Conservation (phyloP, 2,888 invertebrate genomes). For the Diloba caeruleocephala region DNA sequence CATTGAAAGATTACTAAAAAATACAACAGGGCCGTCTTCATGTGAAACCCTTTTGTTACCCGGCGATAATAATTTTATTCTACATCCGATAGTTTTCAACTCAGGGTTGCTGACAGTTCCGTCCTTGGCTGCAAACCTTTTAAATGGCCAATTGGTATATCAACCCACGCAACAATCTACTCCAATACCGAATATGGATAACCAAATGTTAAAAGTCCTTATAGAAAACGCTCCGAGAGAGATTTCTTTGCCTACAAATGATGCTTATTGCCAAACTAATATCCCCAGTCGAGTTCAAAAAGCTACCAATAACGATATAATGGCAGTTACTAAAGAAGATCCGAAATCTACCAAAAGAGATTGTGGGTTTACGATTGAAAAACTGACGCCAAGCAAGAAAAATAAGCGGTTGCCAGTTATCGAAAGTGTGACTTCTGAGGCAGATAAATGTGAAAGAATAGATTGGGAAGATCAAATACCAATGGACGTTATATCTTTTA, state of each 20-base stretch:
- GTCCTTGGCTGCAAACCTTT: not conserved
- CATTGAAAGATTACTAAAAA: not conserved
- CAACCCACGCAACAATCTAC: not conserved
- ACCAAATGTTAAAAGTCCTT: not conserved
- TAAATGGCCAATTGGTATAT: not conserved
- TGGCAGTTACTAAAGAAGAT: not conserved
- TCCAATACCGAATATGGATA: not conserved
- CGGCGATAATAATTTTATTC: not conserved
- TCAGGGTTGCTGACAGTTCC: not conserved
- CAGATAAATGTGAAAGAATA: constrained; percentile 23
- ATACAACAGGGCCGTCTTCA: not conserved
- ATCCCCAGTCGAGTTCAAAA: not conserved
- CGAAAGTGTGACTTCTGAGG: not conserved
- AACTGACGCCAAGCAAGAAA: constrained; percentile 1
- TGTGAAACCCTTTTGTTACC: not conserved
- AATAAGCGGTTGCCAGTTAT: constrained; percentile 4
- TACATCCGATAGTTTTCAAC: not conserved
- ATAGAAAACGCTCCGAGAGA: not conserved
- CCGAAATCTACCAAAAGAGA: not conserved
- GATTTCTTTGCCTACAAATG: not conserved
- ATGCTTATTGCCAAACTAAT: not conserved
- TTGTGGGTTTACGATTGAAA: not conserved
- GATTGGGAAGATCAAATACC: constrained; percentile 72
- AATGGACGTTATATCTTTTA: constrained; percentile 66
- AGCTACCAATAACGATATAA: not conserved